Conservation (phyloP, 2,113 vertebrate genomes). For the Leucopsar rothschildi region DNA sequence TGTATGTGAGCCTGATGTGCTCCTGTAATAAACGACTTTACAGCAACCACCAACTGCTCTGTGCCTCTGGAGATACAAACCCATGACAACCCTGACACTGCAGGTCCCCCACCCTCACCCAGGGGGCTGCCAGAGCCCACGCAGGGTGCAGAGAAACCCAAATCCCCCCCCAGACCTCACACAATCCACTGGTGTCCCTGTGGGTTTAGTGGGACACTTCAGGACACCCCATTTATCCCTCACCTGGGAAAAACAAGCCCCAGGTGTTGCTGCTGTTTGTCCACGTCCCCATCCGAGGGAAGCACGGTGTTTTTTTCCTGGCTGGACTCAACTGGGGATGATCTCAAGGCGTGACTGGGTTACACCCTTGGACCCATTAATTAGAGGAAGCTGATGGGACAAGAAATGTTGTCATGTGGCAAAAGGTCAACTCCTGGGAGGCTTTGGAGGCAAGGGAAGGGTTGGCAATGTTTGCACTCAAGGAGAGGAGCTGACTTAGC, state of each 20-base stretch:
- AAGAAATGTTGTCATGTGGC: not conserved
- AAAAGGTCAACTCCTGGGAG: not conserved
- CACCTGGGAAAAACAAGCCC: not conserved
- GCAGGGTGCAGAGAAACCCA: accelerated
- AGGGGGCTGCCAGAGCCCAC: not conserved
- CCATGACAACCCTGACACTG: too few species aligned
- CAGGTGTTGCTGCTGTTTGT: not conserved
- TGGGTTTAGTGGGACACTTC: not conserved
- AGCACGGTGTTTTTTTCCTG: not conserved
- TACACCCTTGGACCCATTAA: not conserved
- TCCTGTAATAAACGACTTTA: too few species aligned
- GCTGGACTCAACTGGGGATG: not conserved
- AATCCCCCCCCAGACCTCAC: not conserved
- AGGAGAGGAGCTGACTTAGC: not conserved
- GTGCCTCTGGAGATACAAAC: too few species aligned
- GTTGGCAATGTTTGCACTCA: too few species aligned
- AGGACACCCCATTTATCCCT: accelerated
- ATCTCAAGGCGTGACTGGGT: not conserved
- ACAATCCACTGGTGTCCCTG: not conserved
- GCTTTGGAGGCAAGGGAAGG: too few species aligned
- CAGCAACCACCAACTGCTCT: too few species aligned
- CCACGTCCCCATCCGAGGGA: accelerated
- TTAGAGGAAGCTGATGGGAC: not conserved
- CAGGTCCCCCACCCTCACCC: not conserved
- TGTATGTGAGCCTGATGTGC: too few species aligned